Base-by-base conservation (phyloP, 2,797 vertebrate genomes). In the Gorsachius magnificus region DNA sequence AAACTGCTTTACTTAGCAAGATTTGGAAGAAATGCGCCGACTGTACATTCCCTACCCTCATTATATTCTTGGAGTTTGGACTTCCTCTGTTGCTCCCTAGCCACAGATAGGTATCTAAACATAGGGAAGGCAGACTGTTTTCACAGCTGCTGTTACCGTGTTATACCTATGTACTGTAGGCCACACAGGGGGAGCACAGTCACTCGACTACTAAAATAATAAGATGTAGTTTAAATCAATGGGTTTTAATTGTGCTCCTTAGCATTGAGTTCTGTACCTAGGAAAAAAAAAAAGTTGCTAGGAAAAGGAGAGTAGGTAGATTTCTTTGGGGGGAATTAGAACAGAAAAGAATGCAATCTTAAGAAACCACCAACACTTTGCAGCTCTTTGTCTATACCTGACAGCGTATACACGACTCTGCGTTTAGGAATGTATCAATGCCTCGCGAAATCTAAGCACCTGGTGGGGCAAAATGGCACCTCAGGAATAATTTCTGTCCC, bases 101-200 rank as follows among this genome's bases (percentile, higher is more conserved):
- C 91, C 89, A 97, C 93, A 97, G 96, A 97, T 97, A 98, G 97
- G 97, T 97, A 97, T 96, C 97, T 97, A 97, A 98, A 97, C 96
- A 94, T 2, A 26, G 96, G 89, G 92, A 95, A 97, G 56, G 93
- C 95, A 95, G 95, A 94, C 88, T 98, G 97, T 98, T 98, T 98
- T 96, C 95, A 98, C 98, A 98, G 98, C 97, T 98, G 98, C 87
- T 95, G 3, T 78, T 79, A 69, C 85, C 36, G 15, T 90, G 85
- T 93, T 86, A 43, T 90, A 97, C 97, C 97, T 98, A 91, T 61
- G 91, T 88, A 36, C 90, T 82, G n/a, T 7, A 83, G 97, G 97
- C 98, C 98, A 98, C 98, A 98, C 98, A 98, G 72, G 76, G 89
- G 92, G 95, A 98, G 33, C 56, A 48, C 74, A 86, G 71, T 46